phyloP scores from a whole-genome alignment of 1,140 invertebrate genomes.

The Macrobrachium nipponense region DNA sequence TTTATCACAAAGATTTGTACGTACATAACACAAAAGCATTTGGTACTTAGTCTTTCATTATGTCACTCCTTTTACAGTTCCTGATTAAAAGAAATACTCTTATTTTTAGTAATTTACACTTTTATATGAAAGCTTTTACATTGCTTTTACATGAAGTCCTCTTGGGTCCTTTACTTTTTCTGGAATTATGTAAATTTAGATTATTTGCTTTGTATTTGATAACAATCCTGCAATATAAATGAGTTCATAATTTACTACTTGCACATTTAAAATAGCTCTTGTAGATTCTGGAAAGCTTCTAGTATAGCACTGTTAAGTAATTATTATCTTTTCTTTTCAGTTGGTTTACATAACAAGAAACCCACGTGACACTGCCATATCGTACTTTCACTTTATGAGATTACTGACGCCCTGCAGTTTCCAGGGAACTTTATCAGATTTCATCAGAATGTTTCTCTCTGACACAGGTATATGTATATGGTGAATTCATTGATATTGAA shows the following conservation, averaged over 20 bases:
- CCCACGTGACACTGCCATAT: slow-evolving; percentile 93
- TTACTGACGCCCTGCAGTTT: slow-evolving; percentile 77
- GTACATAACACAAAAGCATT: too few species aligned
- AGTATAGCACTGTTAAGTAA: background rate
- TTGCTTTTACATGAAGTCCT: background rate
- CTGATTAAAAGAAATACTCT: too few species aligned
- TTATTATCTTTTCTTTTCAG: slow-evolving; percentile 65
- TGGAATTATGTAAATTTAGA: too few species aligned
- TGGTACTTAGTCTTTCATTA: too few species aligned
- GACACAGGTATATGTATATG: slow-evolving; percentile 68
- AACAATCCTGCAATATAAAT: too few species aligned
- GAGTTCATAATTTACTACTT: background rate
- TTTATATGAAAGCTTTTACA: background rate
- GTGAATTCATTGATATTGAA: slow-evolving; percentile 9
- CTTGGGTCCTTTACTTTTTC: background rate
- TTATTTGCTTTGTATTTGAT: too few species aligned
- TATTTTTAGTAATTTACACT: background rate
- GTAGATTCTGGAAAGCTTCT: background rate
- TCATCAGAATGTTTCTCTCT: slow-evolving; percentile 71
- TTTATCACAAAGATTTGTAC: too few species aligned
- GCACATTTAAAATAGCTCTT: background rate
- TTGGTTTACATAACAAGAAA: slow-evolving; percentile 89
- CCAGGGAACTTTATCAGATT: slow-evolving; percentile 81
- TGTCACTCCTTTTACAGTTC: too few species aligned
- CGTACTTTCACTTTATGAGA: slow-evolving; percentile 88